phyloP scores from a whole-genome alignment of 2,888 invertebrate species.

The Entomobrya proxima region DNA sequence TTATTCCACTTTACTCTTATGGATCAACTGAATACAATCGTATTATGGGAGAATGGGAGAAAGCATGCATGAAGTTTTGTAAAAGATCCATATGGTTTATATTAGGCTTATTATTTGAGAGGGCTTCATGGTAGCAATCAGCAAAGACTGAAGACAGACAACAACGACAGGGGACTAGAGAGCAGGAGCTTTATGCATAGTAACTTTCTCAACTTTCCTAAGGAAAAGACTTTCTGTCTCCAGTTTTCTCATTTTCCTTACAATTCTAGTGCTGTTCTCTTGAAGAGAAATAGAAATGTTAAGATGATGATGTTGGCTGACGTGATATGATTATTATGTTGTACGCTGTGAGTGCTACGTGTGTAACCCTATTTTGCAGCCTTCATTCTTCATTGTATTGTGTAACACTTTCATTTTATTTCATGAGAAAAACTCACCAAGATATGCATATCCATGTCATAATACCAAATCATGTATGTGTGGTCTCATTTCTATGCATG shows the following conservation, averaged over 20 bases:
- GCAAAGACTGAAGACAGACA: neutral
- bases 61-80: no score
- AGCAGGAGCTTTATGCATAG: neutral
- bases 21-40: no score
- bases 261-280: neutral
- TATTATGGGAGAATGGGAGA: no score
- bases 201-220: neutral
- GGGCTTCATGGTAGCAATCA: neutral
- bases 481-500: neutral
- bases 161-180: constrained; percentile 11
- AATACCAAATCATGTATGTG: neutral
- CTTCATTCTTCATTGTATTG: neutral
- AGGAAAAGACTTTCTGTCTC: neutral
- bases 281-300: constrained; percentile 4
- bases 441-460: neutral
- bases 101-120: neutral
- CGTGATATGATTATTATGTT: constrained; percentile 10
- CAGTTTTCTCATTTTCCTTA: neutral
- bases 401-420: neutral
- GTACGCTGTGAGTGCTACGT: neutral
- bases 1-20: no score
- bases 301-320: constrained; percentile 17
- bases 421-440: neutral
- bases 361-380: neutral
- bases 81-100: no score